phyloP scores from a whole-genome alignment of 2,797 vertebrate genomes.

The Sorex maritimensis region DNA sequence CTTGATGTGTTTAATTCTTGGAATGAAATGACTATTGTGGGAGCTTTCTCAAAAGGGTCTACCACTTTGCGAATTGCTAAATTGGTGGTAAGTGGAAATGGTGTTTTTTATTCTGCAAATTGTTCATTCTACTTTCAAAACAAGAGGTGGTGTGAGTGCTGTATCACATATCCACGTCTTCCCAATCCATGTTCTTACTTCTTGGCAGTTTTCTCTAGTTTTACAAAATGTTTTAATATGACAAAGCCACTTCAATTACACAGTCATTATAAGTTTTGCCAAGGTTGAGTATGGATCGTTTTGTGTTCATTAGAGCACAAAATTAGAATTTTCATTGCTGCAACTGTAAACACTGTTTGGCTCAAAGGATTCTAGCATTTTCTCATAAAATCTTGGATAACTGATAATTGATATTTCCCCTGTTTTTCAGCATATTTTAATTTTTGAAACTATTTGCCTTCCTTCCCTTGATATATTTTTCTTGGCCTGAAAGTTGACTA shows the following conservation, averaged over 20 bases:
- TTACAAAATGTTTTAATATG: constrained; percentile 88
- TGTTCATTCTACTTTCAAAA: constrained; percentile 29
- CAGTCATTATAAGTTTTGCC: constrained; percentile 92
- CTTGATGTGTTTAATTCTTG: constrained; percentile 36
- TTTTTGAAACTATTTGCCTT: constrained; percentile 75
- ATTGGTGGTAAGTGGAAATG: constrained; percentile 21
- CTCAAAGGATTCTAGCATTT: constrained; percentile 87
- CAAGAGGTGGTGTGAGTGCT: constrained; percentile 15
- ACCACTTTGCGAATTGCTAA: constrained; percentile 14
- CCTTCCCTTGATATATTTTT: constrained; percentile 75
- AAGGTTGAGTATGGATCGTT: constrained; percentile 91
- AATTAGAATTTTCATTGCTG: constrained; percentile 93
- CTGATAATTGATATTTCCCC: constrained; percentile 83
- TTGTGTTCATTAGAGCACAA: constrained; percentile 93
- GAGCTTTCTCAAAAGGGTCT: constrained; percentile 30
- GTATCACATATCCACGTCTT: constrained; percentile 64
- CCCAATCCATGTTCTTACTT: constrained; percentile 84
- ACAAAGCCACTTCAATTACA: constrained; percentile 91
- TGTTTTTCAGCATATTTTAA: constrained; percentile 82
- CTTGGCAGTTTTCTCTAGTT: constrained; percentile 88
- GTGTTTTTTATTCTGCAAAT: constrained; percentile 59
- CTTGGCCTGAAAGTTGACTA: constrained; percentile 79
- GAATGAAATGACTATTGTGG: constrained; percentile 55
- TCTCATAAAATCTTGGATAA: constrained; percentile 89
- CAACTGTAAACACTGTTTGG: constrained; percentile 90